Percentiles rank a stretch among this genome's conserved stretches.
Evolutionary conservation across 2,113 vertebrate species (phyloP).

Genomic region (Zosterops pallidus): DNA sequence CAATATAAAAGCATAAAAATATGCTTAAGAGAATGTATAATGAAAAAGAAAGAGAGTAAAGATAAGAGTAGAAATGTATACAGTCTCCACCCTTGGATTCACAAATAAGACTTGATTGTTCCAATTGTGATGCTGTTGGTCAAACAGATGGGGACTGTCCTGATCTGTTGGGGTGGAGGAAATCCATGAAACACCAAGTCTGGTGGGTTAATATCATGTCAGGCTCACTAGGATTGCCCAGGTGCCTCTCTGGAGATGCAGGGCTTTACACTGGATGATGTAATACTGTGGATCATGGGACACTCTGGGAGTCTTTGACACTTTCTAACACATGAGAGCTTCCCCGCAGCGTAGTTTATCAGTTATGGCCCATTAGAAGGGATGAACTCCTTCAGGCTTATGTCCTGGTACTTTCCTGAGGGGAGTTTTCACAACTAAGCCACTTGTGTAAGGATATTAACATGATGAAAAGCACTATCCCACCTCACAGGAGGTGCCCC

Average conservation of each 20-base stretch:
- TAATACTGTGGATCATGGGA: too few species aligned
- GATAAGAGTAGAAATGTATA: background rate
- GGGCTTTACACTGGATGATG: background rate
- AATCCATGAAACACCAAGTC: background rate
- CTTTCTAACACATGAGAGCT: background rate
- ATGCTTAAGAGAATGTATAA: background rate
- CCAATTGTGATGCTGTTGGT: background rate
- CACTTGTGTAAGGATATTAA: background rate
- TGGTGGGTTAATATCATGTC: background rate
- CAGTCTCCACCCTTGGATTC: background rate
- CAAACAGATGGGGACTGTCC: accelerated
- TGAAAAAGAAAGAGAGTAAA: background rate
- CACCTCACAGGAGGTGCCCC: background rate
- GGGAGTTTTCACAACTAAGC: background rate
- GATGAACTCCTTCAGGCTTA: background rate
- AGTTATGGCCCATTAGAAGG: background rate
- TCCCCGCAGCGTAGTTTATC: background rate
- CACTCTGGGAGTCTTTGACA: background rate
- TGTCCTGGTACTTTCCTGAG: background rate
- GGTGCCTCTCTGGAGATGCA: background rate
- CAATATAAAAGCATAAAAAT: background rate
- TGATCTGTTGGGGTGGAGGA: background rate
- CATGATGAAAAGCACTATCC: background rate
- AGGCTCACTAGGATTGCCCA: background rate
- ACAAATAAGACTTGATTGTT: background rate